Percentiles rank a stretch among this genome's conserved stretches.
Conservation (phyloP, 1,140 invertebrate species). For the Zophobas atratus region DNA sequence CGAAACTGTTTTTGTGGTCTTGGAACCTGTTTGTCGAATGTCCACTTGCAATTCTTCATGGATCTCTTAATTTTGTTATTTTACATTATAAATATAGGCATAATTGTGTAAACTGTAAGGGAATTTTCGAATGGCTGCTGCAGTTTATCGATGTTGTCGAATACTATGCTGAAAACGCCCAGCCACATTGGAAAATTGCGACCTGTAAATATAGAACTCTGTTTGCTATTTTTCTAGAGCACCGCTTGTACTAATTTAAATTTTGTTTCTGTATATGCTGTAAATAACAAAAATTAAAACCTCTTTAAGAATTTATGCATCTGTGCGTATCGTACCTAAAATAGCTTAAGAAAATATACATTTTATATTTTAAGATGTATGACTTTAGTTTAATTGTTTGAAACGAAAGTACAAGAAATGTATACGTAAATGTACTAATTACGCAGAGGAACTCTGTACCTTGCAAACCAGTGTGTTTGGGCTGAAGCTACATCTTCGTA, state of each 20-base stretch:
- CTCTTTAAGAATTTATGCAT: conserved; percentile 63
- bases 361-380: conserved; percentile 48
- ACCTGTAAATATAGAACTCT: conserved; percentile 41
- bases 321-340: conserved; percentile 62
- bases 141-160: conserved; percentile 50
- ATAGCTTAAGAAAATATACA: conserved; percentile 47
- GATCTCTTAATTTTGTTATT: conserved; percentile 48
- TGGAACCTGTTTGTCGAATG: conserved; percentile 18
- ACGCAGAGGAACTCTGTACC: conserved; percentile 60
- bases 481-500: conserved; percentile 52
- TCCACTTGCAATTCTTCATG: conserved; percentile 46
- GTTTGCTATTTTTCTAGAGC: conserved; percentile 55
- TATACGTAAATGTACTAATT: conserved; percentile 65
- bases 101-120: conserved; percentile 40
- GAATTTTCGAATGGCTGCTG: conserved; percentile 44
- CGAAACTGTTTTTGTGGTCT: conserved; percentile 37
- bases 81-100: conserved; percentile 26
- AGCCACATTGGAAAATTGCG: conserved; percentile 55
- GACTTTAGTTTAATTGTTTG: conserved; percentile 55
- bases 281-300: conserved; percentile 55
- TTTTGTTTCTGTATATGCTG: conserved; percentile 51
- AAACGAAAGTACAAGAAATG: conserved; percentile 68
- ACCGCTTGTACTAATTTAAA: conserved; percentile 62
- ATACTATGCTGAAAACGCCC: conserved; percentile 48
- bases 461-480: conserved; percentile 65